Conservation (phyloP, 2,797 vertebrate genomes). For the Sebastes itinus region DNA sequence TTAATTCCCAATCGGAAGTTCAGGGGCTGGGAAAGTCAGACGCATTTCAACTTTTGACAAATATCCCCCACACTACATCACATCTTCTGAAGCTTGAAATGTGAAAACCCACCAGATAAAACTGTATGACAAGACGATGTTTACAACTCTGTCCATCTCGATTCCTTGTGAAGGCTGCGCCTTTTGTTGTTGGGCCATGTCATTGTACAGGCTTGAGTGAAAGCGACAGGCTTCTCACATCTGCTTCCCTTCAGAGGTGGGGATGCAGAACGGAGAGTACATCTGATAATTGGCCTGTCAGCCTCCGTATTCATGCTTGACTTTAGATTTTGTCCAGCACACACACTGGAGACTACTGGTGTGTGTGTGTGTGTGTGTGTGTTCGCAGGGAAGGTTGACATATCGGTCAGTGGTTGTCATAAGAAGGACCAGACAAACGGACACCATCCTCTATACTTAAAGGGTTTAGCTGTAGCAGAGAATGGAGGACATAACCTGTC, state of each 20-base stretch:
- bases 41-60: conserved; percentile 32
- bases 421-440: not conserved
- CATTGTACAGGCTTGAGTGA: conserved; percentile 55
- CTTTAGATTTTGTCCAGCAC: conserved; percentile 68
- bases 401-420: not conserved
- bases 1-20: conserved; percentile 5
- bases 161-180: conserved; percentile 55
- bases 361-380: not conserved
- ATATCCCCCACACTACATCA: conserved; percentile 26
- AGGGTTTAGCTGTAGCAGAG: not conserved
- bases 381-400: not conserved
- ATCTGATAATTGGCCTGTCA: conserved; percentile 81
- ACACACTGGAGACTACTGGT: conserved; percentile 37
- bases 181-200: conserved; percentile 65
- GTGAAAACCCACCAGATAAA: conserved; percentile 52
- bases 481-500: not conserved
- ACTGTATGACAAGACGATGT: conserved; percentile 38
- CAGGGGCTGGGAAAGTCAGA: not conserved
- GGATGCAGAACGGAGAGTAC: conserved; percentile 63
- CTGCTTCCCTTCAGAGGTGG: conserved; percentile 69
- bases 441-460: not conserved
- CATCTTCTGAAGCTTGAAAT: conserved; percentile 43
- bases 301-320: conserved; percentile 74
- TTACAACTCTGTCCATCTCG: conserved; percentile 59
- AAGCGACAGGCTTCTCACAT: conserved; percentile 75